Conservation (phyloP, 2,888 invertebrate species). For the Dastarcus helophoroides region DNA sequence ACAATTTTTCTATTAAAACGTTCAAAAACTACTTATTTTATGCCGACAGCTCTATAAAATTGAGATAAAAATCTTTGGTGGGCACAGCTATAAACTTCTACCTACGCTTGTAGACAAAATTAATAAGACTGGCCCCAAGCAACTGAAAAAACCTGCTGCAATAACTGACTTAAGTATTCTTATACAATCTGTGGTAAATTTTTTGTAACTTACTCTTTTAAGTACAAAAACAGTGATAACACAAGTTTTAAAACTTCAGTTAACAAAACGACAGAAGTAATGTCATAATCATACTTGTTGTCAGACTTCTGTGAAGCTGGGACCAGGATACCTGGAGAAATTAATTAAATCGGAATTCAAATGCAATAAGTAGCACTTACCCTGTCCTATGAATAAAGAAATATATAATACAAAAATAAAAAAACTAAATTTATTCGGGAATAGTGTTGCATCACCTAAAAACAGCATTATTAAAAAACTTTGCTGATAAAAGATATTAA, state of each 20-base stretch:
- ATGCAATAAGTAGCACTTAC: constrained; percentile 40
- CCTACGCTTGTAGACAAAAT: too few relatives aligned
- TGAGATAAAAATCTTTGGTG: too few relatives aligned
- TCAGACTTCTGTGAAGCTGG: constrained; percentile 77
- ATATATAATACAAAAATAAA: constrained; percentile 77
- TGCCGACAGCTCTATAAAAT: too few relatives aligned
- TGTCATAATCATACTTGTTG: constrained; percentile 77
- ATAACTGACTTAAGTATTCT: too few relatives aligned
- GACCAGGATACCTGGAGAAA: constrained; percentile 70
- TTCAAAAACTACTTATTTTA: too few relatives aligned
- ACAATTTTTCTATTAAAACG: too few relatives aligned
- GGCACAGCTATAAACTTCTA: too few relatives aligned
- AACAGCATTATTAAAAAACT: constrained; percentile 42
- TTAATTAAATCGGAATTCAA: not conserved
- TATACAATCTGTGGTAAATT: too few relatives aligned
- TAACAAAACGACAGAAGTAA: constrained; percentile 74
- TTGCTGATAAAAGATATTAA: too few relatives aligned
- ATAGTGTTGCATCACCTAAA: too few relatives aligned
- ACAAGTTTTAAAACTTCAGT: constrained; percentile 80
- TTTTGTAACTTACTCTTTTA: constrained; percentile 47
- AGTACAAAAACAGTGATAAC: constrained; percentile 59
- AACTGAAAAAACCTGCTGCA: constrained; percentile 8
- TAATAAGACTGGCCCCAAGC: constrained; percentile 8
- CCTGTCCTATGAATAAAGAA: constrained; percentile 83
- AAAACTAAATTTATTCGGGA: constrained; percentile 72